Evolutionary conservation across 2,797 vertebrate species (phyloP).

Genomic region (Sus cebifrons): DNA sequence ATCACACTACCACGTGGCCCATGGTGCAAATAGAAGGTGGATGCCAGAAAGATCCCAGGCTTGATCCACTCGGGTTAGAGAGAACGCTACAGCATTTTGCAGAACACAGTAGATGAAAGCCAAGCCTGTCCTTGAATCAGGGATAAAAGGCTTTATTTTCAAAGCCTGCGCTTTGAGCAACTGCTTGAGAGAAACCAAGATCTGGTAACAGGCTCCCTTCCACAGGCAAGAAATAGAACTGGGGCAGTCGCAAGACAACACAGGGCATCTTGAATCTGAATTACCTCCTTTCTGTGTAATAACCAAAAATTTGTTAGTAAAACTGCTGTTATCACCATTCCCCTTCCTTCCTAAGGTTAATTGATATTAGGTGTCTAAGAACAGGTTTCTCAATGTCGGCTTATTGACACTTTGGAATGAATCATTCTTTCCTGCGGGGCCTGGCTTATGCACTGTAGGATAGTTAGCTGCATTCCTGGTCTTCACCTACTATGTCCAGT

Average conservation of each 20-base stretch:
- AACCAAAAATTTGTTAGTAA: neutral
- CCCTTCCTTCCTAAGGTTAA: neutral
- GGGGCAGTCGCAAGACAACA: neutral
- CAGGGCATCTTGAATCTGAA: neutral
- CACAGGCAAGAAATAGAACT: neutral
- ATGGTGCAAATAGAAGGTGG: neutral
- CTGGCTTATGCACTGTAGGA: neutral
- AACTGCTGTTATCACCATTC: neutral
- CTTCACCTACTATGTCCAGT: neutral
- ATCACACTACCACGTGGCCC: neutral
- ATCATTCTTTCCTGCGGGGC: neutral
- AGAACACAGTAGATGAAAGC: neutral
- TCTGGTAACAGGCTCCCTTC: neutral
- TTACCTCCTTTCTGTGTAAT: conserved; percentile 3
- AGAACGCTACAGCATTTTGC: neutral
- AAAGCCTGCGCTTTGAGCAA: conserved; percentile 23
- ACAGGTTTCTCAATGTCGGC: neutral
- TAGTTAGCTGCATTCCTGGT: neutral
- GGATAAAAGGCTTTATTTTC: conserved; percentile 1
- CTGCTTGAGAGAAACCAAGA: conserved; percentile 38
- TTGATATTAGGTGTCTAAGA: neutral
- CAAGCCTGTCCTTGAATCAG: neutral
- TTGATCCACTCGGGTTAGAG: neutral
- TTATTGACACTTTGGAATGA: neutral
- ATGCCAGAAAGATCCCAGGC: neutral